Evolutionary conservation across 2,113 vertebrate genomes (phyloP), one percentile per base, ranked within the genome.

Genomic region (Panurus biarmicus): DNA sequence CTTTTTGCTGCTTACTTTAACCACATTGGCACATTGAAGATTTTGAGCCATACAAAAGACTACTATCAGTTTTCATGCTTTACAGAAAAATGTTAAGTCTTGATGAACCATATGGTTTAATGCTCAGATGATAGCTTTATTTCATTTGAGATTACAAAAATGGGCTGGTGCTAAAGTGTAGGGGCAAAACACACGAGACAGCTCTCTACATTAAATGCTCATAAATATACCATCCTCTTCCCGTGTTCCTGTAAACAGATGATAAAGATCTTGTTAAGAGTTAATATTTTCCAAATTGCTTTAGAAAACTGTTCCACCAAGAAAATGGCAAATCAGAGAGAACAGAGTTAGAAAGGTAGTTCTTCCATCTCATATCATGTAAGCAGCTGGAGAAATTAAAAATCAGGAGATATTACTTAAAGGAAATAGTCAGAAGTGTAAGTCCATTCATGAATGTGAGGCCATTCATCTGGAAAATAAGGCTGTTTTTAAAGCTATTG

Each of bases 391-490:
- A 88, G 23, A 72, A 89, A 61, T 75, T 29, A 89, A 29, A 8
- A 42, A n/a, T 44, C 16, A 8, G 56, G 66, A 53, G 31, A 9
- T 81, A 75, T 38, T 35, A 14, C 29, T 61, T 91, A 35, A 79
- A 72, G 45, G 36, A 72, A 87, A 35, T 5, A 75, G 36, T 78
- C 33, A 58, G 33, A 85, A 74, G 19, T 50, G 3, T 91, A 50
- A 89, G 26, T 13, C 22, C 0, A 0, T 64, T 74, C 62, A 70
- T 26, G 23, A 45, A 38, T 17, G 5, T 57, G 38, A 71, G 8
- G 10, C 18, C 88, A 62, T 74, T 72, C 17, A 38, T 60, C 81
- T 57, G 81, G 45, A 58, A 87, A 78, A 42, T 36, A 31, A 35
- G 13, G 47, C 12, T 0, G 2, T 77, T 89, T 90, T 60, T 48